Base-by-base conservation (phyloP, 2,113 vertebrate species). In the Cochlearius cochlearius region DNA sequence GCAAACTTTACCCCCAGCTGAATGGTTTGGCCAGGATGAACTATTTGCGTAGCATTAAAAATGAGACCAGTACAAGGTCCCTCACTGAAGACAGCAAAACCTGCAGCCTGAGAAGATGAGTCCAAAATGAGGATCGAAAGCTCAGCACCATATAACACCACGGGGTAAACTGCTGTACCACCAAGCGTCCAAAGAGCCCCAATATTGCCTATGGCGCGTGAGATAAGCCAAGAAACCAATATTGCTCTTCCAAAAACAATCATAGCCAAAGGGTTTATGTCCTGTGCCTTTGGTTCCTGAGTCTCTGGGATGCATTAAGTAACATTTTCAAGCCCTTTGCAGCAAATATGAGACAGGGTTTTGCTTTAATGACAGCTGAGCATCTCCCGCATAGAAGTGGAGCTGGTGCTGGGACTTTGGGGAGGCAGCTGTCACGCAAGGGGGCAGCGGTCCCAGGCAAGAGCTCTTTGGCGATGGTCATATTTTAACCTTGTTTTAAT, bases 381-480 rank as follows among this genome's bases (percentile, higher is more conserved):
- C 58, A 83, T 27, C 52, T 71, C 38, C 50, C 15, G 34, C 6
- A 1, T 22, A 50, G 39, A 55, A 77, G 7, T 3, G 9, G 43
- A 59, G 69, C 45, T 41, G 22, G 12, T 56, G 27, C 60, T 74
- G 62, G 63, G 52, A 59, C 58, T 49, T 16, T 10, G 38, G 38
- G 20, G 22, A 58, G 38, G 39, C 52, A 55, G 30, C 11, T 55
- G n/a, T 47, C 69, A 38, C 0, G 0, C 1, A 0, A 77, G 39
- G 53, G 4, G 14, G 53, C 50, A 56, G 62, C 2, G 0, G 39
- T 12, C 10, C 41, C 52, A 49, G 10, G 64, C 16, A 49, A 21
- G 64, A 34, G 11, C n/a, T 60, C 16, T 82, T 60, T 66, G n/a
- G n/a, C 16, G 32, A 64, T 11, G 6, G 32, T 53, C 25, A 21